phyloP scores from a whole-genome alignment of 2,113 vertebrate genomes.

The Pangasianodon hypophthalmus region DNA sequence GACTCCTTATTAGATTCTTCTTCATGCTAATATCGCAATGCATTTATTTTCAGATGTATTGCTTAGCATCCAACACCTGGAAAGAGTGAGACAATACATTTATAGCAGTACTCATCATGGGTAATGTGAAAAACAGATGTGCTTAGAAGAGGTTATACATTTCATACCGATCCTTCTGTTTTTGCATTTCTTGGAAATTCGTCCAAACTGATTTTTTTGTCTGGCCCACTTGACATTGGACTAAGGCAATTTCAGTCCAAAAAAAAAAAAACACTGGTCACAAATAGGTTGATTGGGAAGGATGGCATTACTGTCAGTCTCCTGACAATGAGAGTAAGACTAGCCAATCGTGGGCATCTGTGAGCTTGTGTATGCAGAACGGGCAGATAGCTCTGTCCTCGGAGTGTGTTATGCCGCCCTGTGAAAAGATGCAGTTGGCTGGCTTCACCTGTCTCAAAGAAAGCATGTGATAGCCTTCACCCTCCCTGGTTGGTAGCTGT shows the following conservation, averaged over 20 bases:
- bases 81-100: not conserved
- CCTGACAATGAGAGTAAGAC: not conserved
- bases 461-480: not conserved
- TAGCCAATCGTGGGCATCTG: not conserved
- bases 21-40: not conserved
- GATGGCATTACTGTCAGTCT: not conserved
- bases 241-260: too few relatives aligned
- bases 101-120: not conserved
- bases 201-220: not conserved
- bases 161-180: not conserved
- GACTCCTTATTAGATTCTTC: not conserved
- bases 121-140: not conserved
- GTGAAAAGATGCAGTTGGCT: not conserved
- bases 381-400: not conserved
- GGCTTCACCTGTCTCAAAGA: not conserved
- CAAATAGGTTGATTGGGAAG: not conserved
- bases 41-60: not conserved
- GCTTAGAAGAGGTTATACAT: not conserved
- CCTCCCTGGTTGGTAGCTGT: not conserved
- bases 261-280: not conserved
- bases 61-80: not conserved
- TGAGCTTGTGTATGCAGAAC: not conserved
- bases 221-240: not conserved
- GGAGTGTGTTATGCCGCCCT: not conserved
- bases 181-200: not conserved